Evolutionary conservation across 2,888 invertebrate genomes (phyloP), one percentile per base, ranked within the genome.

Genomic region (Eustalomyia histrio): DNA sequence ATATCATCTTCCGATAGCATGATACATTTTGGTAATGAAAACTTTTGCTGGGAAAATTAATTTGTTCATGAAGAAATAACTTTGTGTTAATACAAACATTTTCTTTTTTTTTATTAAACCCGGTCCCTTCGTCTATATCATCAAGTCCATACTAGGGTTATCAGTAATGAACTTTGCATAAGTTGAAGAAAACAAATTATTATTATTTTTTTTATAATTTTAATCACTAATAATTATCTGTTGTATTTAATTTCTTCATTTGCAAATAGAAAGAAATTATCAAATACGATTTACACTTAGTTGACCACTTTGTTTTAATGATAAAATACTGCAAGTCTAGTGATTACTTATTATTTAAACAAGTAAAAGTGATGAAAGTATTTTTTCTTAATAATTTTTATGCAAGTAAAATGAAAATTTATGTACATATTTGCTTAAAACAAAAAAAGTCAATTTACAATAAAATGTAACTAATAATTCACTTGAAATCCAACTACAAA

Each of bases 401-500:
- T 17, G 39, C 60, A 60, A 4, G 16, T 43, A 17, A 12, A 18
- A 16, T 4, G 33, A 29, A 33, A 29, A 58, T 6, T 18, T 53
- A 18, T 65, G 39, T 18, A 47, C 64, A 65, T 52, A 65, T 65
- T 65, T 65, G 65, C 53, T 55, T 39, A 65, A 55, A 65, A 53
- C 65, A 65, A 35, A 17, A 53, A 65, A 39, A n/a, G n/a, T n/a
- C 52, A 39, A 7, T 53, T 47, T n/a, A 24, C 7, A 29, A 55
- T 16, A 17, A 33, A 58, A 33, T 7, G 14, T 16, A 35, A 21
- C n/a, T 53, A 24, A 52, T 39, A 39, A 80, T 67, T 76, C 80
- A 80, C 71, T 76, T 76, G 58, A 76, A 76, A 61, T 53, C 24
- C 65, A 35, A 76, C 52, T 69, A 74, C 43, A 52, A 76, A 73